phyloP scores from a whole-genome alignment of 1,140 invertebrate species.

The Lepidurus couesii region DNA sequence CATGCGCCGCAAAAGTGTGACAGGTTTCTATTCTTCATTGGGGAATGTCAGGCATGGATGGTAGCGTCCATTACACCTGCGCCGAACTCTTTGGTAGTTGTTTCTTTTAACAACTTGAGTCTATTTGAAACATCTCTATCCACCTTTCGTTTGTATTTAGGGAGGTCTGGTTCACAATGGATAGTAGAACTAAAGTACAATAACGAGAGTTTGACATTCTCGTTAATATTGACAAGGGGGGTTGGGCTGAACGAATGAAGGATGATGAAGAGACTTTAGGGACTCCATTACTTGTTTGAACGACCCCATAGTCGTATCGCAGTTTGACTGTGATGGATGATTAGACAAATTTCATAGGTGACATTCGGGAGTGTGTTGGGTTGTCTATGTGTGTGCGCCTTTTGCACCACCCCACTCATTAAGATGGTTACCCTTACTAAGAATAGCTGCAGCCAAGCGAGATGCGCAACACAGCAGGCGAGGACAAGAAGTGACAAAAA shows the following conservation, averaged over 20 bases:
- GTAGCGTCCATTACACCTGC: too few species aligned
- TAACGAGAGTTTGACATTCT: not conserved
- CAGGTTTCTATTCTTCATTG: too few species aligned
- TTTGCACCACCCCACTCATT: not conserved
- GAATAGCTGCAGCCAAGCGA: slow-evolving; percentile 8
- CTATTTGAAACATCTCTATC: not conserved
- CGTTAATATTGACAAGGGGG: not conserved
- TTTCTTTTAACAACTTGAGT: too few species aligned
- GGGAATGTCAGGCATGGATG: too few species aligned
- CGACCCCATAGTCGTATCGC: not conserved
- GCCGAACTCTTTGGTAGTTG: too few species aligned
- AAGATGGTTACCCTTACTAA: not conserved
- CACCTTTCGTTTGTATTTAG: not conserved
- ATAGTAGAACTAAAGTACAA: not conserved
- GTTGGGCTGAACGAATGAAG: not conserved
- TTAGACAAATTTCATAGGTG: slow-evolving; percentile 1
- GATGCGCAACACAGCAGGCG: not conserved
- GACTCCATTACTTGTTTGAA: slow-evolving; percentile 6
- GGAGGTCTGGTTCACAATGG: not conserved
- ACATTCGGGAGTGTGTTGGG: not conserved
- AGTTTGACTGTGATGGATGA: slow-evolving; percentile 8
- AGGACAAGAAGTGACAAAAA: not conserved
- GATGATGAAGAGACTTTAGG: slow-evolving; percentile 1
- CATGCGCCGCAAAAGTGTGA: too few species aligned
- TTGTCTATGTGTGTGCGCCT: not conserved